Base-by-base conservation (phyloP, 2,797 vertebrate genomes). In the Philypnodon macrostomus region DNA sequence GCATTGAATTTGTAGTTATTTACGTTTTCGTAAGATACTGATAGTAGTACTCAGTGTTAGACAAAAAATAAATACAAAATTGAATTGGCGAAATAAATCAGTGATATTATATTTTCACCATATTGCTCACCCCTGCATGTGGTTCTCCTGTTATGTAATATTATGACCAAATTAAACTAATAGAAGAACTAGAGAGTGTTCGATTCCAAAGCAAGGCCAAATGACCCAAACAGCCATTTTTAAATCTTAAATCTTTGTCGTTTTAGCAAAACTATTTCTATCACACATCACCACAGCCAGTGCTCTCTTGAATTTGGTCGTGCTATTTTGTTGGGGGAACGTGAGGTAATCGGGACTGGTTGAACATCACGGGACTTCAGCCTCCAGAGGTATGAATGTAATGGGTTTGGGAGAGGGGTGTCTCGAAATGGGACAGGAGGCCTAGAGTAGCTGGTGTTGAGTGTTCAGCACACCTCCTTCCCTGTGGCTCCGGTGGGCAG, bases 381-480 rank as follows among this genome's bases (percentile, higher is more conserved):
- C 67, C 73, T 80, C 70, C 67, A 63, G 75, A 73, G 66, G 77
- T 75, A 69, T 59, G 67, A 70, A 41, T 60, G 70, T 49, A 14
- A 44, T 21, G 39, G 57, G 63, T 24, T 41, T 44, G 7, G 26
- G 17, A 24, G 42, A 4, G 36, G 52, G 59, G 58, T 16, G 47
- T 81, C 4, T 35, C 70, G 72, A 77, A 76, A 68, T 73, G 52
- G 76, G 81, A 67, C 51, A 2, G 48, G 60, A 58, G 37, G 61
- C 75, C 33, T 52, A 15, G 4, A 48, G n/a, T n/a, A 35, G 65
- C 63, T 70, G 58, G 55, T 55, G 56, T 71, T 7, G 59, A 77
- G 72, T 61, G 74, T 81, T 96, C 92, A 98, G 92, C 96, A 98
- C 88, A 97, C 96, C 92, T 98, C 96, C 89, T 97, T 98, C 85